Evolutionary conservation across 37 sponge, comb jelly and placozoan genomes (phyloP).

Genomic region (Hormiphora californensis): DNA sequence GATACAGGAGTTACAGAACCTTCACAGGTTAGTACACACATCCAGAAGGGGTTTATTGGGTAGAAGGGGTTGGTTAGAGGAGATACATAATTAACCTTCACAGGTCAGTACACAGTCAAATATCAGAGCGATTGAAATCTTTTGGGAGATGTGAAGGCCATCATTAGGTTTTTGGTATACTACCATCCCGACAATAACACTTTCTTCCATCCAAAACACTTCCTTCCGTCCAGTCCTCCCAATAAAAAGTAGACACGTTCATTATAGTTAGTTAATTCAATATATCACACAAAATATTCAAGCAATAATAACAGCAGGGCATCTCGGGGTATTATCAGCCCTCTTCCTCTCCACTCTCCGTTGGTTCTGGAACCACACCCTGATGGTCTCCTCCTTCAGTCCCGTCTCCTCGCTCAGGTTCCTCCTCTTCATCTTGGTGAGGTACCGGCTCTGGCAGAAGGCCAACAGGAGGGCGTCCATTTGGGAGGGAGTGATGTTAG

Average conservation of each 20-base stretch:
- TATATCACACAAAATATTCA: neutral
- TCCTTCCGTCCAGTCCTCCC: too few species aligned
- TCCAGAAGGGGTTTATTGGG: too few species aligned
- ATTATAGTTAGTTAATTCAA: neutral
- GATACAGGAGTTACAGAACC: neutral
- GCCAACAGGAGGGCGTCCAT: neutral
- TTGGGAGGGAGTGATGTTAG: neutral
- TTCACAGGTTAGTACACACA: too few species aligned
- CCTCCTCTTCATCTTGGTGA: neutral
- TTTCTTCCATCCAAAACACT: too few species aligned
- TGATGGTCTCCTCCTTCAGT: constrained; percentile 18
- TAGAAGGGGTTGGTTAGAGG: neutral
- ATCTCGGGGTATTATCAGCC: neutral
- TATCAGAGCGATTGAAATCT: too few species aligned
- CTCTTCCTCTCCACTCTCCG: constrained; percentile 4
- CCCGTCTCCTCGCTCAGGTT: constrained; percentile 33
- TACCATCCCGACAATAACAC: too few species aligned
- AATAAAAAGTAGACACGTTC: too few species aligned
- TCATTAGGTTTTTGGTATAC: too few species aligned
- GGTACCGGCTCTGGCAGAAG: neutral
- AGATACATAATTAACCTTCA: neutral
- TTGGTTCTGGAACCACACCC: constrained; percentile 42
- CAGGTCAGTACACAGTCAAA: too few species aligned
- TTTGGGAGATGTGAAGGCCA: too few species aligned
- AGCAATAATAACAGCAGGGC: neutral